Evolutionary conservation across 2,797 vertebrate genomes (phyloP).

Genomic region (Bovichtus variegatus): DNA sequence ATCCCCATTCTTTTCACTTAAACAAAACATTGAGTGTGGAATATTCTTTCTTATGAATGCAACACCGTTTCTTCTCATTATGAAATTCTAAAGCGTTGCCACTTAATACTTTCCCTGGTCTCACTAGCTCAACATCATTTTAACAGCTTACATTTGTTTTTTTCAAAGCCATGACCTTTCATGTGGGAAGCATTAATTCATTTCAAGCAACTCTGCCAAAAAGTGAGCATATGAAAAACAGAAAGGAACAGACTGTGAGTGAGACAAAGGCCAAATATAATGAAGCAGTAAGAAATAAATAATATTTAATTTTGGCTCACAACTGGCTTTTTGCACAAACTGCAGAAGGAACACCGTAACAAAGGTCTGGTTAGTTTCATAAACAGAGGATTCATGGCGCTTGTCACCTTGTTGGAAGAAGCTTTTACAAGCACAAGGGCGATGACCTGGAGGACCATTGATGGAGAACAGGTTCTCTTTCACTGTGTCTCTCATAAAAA

Average conservation of each 20-base stretch:
- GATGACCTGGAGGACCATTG: not conserved
- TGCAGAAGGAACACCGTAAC: not conserved
- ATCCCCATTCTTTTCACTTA: not conserved
- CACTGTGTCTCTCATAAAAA: conserved; percentile 4
- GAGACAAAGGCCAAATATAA: conserved; percentile 32
- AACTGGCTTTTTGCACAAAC: conserved; percentile 1
- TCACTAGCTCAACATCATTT: conserved; percentile 22
- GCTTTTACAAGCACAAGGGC: conserved; percentile 21
- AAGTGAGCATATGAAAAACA: conserved; percentile 1
- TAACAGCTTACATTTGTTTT: conserved; percentile 21
- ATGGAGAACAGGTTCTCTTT: not conserved
- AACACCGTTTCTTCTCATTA: conserved; percentile 13
- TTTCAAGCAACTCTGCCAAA: conserved; percentile 29
- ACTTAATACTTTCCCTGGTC: not conserved
- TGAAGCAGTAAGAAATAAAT: conserved; percentile 28
- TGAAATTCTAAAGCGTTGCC: not conserved
- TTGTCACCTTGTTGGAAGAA: conserved; percentile 2
- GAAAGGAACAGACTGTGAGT: conserved; percentile 2
- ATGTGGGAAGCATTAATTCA: conserved; percentile 10
- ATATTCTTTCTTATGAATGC: conserved; percentile 2
- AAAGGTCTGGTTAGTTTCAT: conserved; percentile 20
- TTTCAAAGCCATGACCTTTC: conserved; percentile 35
- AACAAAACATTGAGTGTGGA: conserved; percentile 19
- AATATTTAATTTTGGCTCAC: not conserved
- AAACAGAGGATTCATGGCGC: conserved; percentile 7